Evolutionary conservation across 2,888 invertebrate genomes (phyloP), one percentile per base, ranked within the genome.

Genomic region (Lithosia quadra): DNA sequence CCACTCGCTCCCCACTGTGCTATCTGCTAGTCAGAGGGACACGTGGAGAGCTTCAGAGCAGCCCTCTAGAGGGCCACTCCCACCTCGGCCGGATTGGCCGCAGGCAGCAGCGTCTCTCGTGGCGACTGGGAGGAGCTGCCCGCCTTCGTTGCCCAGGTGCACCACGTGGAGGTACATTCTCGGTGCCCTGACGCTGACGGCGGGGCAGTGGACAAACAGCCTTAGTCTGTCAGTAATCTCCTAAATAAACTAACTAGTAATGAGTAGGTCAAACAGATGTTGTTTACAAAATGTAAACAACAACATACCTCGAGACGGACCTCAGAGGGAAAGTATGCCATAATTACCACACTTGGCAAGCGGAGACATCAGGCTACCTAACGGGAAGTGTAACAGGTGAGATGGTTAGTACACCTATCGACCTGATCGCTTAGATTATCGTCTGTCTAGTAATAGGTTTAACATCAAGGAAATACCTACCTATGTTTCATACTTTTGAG

Each of bases 261-360:
- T 59, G 53, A 36, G 53, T 61, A n/a, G 63, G 63, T 43, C 53
- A 67, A 56, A 55, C 56, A 63, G 58, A 53, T 66, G 36, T 66
- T 53, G 36, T 63, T 69, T 59, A 61, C 63, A 39, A 61, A 60
- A 64, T 71, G 60, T 64, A 64, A 67, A 71, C 60, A 67, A n/a
- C 63, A 63, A 63, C 63, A 66, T 62, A 55, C 57, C 63, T 22
- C 15, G 39, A 69, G 36, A 36, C 63, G 63, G 65, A 67, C 62
- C 24, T 70, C 56, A 21, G 63, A 71, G 61, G 70, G 70, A 71
- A 71, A 71, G 70, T 71, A 64, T 71, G 68, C 59, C 72, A 72
- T 67, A 67, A 66, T 72, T 64, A 72, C 69, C 66, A 69, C 66
- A 66, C 63, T 69, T 67, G 68, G 72, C 66, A 57, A 65, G 64